Evolutionary conservation across 2,797 vertebrate species (phyloP), one percentile per base, ranked within the genome.

Genomic region (Brachymystax lenok): DNA sequence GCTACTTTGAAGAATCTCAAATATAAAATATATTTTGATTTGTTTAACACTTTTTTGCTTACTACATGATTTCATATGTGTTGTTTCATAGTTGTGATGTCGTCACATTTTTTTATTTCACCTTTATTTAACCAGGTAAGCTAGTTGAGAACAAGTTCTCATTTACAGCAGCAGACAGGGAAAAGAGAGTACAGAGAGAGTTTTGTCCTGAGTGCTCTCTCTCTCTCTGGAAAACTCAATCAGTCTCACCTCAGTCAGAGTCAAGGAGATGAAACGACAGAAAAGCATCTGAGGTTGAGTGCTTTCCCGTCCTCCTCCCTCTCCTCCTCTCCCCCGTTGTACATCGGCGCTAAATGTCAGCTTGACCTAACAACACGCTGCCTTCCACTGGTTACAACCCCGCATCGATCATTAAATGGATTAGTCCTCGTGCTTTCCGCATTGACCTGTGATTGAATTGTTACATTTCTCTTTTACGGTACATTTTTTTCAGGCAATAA

Each of bases 281-380:
- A 73, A 75, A 67, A 74, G 52, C 73, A 74, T 71, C 61, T 72
- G 73, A 77, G 79, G 52, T 56, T 54, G 76, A 74, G 64, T 56
- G n/a, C 61, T 70, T 76, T 71, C 21, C 24, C 66, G 12, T 79
- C 30, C 63, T 28, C 52, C 70, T 30, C 46, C 2, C 64, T 61
- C 35, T 75, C 46, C 56, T 68, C 52, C 74, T 5, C 56, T 61
- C 74, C 68, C 71, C 56, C 17, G 0, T 76, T 70, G 56, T 64
- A 74, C 83, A 30, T 74, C 73, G 46, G 70, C 80, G 73, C 76
- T 82, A 85, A 89, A 87, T 91, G 87, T 90, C 90, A 86, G 77
- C 83, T 85, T 87, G 86, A 85, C 88, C 88, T 78, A 74, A 83
- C 82, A 59, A 30, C 82, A 54, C 27, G 79, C 79, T 69, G 76